Evolutionary conservation across 2,113 vertebrate genomes (phyloP), one percentile per base, ranked within the genome.

Genomic region (Anser cygnoides): DNA sequence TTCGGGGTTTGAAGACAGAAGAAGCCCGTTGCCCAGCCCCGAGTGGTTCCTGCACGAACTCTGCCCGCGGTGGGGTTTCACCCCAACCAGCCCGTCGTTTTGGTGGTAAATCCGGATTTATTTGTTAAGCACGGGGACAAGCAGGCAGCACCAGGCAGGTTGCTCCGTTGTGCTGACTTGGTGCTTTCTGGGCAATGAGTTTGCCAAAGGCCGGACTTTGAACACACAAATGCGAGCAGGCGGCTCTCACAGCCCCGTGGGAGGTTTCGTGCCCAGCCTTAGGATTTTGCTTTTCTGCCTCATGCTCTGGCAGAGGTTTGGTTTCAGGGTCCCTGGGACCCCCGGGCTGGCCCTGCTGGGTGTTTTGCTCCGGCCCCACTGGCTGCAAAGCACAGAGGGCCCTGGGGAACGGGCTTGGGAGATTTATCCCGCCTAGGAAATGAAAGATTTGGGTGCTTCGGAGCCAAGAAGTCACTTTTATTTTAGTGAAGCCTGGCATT

Each of bases 151-250:
- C 43, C 43, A 18, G 43, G 43, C 41, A 41, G 41, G 18, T 9
- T 19, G 44, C 44, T 49, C 75, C 39, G 4, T 1, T 13, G 58
- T 26, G 16, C 50, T 18, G 41, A 78, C 37, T 71, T 70, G 49
- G 87, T 2, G 0, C 50, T 90, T 84, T 82, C 57, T 62, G 41
- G 29, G 44, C 44, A 73, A 41, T 21, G 29, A 54, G 21, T 29
- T 90, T 86, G 78, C 86, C 57, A 5, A 57, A 52, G 33, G 37
- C 15, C 50, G 87, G 88, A 95, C 92, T 96, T 94, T 96, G 92
- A 87, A 49, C 84, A 39, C 2, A 35, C 41, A 91, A 77, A 93
- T 66, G 43, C 59, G 55, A 91, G 6, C 9, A 6, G n/a, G 44
- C 70, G 33, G 39, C 50, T 81, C 44, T 18, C 87, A 26, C 28